A percentile compares a stretch with the other conserved stretches of the same genome.
Evolutionary conservation across 2,888 invertebrate genomes (phyloP).

Genomic region (Dryococelus australis): DNA sequence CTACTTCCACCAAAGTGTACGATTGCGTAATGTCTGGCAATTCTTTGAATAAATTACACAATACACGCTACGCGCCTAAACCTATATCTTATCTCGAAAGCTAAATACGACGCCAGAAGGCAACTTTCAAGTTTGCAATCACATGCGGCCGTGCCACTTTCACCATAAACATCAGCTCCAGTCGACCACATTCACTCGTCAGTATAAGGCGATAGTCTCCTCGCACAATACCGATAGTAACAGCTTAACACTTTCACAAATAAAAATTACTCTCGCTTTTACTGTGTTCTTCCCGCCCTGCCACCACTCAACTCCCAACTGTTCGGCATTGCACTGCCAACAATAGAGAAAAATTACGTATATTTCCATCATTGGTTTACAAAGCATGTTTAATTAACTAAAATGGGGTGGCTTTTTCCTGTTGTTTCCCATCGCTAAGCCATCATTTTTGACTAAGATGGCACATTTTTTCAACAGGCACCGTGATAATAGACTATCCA

Average conservation of each 20-base stretch:
- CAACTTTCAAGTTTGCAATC: neutral
- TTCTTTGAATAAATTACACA: neutral
- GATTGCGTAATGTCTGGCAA: neutral
- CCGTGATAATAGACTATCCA: too few relatives aligned
- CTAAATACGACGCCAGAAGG: neutral
- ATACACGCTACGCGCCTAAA: neutral
- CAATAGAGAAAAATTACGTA: too few relatives aligned
- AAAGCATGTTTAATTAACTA: too few relatives aligned
- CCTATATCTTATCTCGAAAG: neutral
- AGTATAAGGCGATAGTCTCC: neutral
- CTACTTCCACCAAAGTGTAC: neutral
- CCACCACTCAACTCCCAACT: too few relatives aligned
- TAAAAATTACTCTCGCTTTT: too few relatives aligned
- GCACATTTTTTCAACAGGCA: too few relatives aligned
- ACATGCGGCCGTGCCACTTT: neutral
- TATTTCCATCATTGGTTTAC: too few relatives aligned
- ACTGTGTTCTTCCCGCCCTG: too few relatives aligned
- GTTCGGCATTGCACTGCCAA: too few relatives aligned
- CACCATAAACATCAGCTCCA: constrained; percentile 8
- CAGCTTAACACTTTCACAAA: neutral
- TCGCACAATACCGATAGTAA: neutral
- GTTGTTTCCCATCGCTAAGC: too few relatives aligned
- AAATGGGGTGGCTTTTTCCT: too few relatives aligned
- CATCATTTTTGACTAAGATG: too few relatives aligned
- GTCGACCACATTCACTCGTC: neutral